These are phyloP conservation scores for Mus pahari DNA, from an alignment of 2,113 vertebrate genomes.

Conservation along the genomic window DNA sequence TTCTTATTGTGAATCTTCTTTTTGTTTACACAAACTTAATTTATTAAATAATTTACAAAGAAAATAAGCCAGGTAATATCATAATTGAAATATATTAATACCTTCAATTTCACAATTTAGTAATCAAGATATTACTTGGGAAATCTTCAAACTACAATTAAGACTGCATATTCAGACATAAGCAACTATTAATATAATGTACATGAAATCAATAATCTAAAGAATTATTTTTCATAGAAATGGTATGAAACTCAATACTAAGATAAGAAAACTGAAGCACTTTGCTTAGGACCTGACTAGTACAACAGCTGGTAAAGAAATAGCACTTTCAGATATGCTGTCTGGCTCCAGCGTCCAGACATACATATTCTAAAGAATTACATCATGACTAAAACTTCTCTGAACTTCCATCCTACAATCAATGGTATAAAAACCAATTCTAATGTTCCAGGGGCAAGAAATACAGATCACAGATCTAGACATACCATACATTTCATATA, in stretches of 20 bases:
- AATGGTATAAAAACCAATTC: background rate
- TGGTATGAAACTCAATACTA: background rate
- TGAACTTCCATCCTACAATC: background rate
- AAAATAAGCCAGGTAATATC: constrained; percentile 18
- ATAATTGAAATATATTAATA: constrained; percentile 64
- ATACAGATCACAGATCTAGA: background rate
- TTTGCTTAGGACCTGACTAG: background rate
- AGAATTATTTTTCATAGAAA: background rate
- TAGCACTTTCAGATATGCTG: background rate
- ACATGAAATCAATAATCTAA: constrained; percentile 41
- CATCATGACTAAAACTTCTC: background rate
- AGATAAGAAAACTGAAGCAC: constrained; percentile 11
- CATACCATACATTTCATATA: background rate
- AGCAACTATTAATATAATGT: constrained; percentile 30
- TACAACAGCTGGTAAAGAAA: background rate
- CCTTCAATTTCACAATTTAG: constrained; percentile 28
- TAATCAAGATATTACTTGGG: background rate
- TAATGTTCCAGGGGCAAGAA: background rate
- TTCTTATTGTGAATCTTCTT: background rate
- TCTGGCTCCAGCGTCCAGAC: background rate
- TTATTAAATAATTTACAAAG: constrained; percentile 40
- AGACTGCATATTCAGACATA: background rate
- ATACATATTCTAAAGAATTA: background rate
- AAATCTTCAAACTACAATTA: constrained; percentile 38
- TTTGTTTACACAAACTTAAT: background rate